phyloP scores from a whole-genome alignment of 2,113 vertebrate species.

The Solenodon paradoxus region DNA sequence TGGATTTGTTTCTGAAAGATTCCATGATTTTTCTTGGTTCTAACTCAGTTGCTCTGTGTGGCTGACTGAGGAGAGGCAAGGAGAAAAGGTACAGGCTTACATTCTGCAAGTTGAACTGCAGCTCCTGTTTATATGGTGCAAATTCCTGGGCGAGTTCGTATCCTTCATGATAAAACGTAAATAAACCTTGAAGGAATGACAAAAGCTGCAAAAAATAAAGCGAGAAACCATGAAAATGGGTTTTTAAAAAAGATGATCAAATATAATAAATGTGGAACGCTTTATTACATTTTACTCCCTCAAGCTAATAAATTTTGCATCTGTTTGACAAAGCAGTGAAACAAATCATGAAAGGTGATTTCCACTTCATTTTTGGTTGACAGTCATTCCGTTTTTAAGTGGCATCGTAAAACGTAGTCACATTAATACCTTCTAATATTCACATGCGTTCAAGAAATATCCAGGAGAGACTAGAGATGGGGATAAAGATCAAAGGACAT shows the following conservation, averaged over 20 bases:
- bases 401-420: not conserved
- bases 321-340: not conserved
- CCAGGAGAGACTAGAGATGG: not conserved
- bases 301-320: not conserved
- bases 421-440: not conserved
- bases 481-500: not conserved
- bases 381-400: not conserved
- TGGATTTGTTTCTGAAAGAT: constrained; percentile 20
- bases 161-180: constrained; percentile 99
- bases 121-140: constrained; percentile 96
- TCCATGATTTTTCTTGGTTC: not conserved
- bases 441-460: not conserved
- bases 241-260: not conserved
- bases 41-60: not conserved
- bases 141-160: constrained; percentile 98
- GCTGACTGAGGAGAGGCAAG: constrained; percentile 6
- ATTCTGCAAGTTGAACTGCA: constrained; percentile 99
- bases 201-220: constrained; percentile 88
- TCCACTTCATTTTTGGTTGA: not conserved
- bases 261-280: not conserved
- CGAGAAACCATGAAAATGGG: not conserved
- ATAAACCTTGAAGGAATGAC: constrained; percentile 98
- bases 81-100: constrained; percentile 83
- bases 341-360: not conserved
- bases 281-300: not conserved